Evolutionary conservation across 2,888 invertebrate genomes (phyloP).

Genomic region (Caradrina clavipalpis): DNA sequence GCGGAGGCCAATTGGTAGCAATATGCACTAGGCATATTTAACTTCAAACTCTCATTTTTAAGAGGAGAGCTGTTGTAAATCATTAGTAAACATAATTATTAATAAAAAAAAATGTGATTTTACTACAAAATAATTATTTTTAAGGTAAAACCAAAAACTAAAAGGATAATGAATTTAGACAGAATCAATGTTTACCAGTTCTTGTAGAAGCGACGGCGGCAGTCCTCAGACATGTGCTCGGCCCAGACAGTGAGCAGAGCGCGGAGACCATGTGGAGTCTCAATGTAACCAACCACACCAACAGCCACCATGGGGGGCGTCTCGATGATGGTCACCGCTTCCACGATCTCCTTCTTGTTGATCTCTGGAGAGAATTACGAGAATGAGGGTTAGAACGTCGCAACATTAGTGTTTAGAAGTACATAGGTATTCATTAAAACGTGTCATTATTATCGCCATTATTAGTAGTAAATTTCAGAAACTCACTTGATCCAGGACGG

Average conservation of each 20-base stretch:
- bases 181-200: constrained; percentile 95
- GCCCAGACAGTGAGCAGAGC: constrained; percentile 99
- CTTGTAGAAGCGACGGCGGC: constrained; percentile 99
- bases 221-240: constrained; percentile 99
- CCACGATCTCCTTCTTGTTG: constrained; percentile 99
- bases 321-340: constrained; percentile 99
- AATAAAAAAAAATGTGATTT: too few species aligned
- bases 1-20: constrained; percentile 92
- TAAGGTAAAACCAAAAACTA: too few species aligned
- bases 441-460: too few species aligned
- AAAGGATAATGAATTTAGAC: too few species aligned
- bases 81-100: constrained; percentile 70
- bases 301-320: constrained; percentile 99
- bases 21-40: constrained; percentile 76
- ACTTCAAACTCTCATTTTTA: constrained; percentile 92
- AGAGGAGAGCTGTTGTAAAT: constrained; percentile 92
- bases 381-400: too few species aligned
- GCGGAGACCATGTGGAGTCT: constrained; percentile 99
- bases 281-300: constrained; percentile 99
- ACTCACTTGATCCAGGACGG: constrained; percentile 99
- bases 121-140: too few species aligned
- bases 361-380: constrained; percentile 93
- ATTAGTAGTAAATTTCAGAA: too few species aligned
- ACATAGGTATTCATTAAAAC: background rate
- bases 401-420: too few species aligned